Evolutionary conservation across 2,888 invertebrate species (phyloP).

Genomic region (Synanthedon formicaeformis): DNA sequence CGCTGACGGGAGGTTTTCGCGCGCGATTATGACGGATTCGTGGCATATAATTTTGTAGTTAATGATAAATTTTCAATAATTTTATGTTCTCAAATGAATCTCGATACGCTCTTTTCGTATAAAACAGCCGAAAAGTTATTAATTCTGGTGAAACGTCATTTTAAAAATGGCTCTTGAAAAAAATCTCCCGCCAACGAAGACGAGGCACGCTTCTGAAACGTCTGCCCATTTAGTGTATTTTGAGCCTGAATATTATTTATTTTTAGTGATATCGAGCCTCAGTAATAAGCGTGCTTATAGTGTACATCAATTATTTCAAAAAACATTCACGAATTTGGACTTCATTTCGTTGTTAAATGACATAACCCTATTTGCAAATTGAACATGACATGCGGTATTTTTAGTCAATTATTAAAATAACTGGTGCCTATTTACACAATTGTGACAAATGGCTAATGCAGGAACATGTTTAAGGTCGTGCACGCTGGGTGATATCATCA

Average conservation of each 20-base stretch:
- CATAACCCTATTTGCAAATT: constrained; percentile 67
- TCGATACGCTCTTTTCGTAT: constrained; percentile 29
- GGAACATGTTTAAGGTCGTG: constrained; percentile 39
- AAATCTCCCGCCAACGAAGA: constrained; percentile 63
- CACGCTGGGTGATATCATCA: constrained; percentile 29
- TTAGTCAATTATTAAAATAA: constrained; percentile 34
- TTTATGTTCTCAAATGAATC: constrained; percentile 23
- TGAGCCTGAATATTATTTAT: constrained; percentile 16
- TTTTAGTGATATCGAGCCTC: constrained; percentile 13
- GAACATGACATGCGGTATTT: constrained; percentile 68
- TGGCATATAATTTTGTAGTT: constrained; percentile 66
- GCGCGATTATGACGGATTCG: constrained; percentile 70
- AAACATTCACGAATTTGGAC: constrained; percentile 36
- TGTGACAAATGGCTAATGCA: constrained; percentile 18
- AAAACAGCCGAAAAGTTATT: constrained; percentile 20
- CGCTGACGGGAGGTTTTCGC: constrained; percentile 67
- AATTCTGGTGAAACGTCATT: constrained; percentile 17
- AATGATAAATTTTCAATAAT: constrained; percentile 36
- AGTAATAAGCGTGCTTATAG: constrained; percentile 18
- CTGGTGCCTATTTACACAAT: constrained; percentile 17
- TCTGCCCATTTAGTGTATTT: constrained; percentile 25
- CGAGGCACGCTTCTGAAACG: constrained; percentile 60
- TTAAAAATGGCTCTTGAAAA: constrained; percentile 40
- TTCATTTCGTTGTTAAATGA: constrained; percentile 59
- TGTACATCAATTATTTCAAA: constrained; percentile 16